These are phyloP conservation scores for Cisticola juncidis DNA, from an alignment of 2,113 vertebrate genomes.

Conservation along the genomic window DNA sequence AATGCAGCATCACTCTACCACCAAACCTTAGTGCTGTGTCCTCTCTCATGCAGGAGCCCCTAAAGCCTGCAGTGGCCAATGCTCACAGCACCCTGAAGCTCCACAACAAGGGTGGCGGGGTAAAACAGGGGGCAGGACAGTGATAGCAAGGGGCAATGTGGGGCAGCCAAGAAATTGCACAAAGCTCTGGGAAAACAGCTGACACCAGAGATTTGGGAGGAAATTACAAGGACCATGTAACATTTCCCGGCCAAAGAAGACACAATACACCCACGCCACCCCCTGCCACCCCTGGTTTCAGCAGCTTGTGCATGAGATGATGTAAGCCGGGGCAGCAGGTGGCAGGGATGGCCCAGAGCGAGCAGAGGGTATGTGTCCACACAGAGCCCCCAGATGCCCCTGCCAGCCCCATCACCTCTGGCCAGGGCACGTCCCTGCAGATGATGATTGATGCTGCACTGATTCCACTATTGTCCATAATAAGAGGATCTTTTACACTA, in stretches of 20 bases:
- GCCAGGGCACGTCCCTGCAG: not conserved
- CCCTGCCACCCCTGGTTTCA: not conserved
- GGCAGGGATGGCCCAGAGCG: accelerated
- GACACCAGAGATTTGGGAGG: not conserved
- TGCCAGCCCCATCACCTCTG: not conserved
- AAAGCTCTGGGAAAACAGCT: not conserved
- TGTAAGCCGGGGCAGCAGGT: not conserved
- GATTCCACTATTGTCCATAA: not conserved
- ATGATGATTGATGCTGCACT: not conserved
- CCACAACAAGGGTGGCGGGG: accelerated
- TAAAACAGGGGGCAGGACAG: not conserved
- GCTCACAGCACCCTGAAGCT: not conserved
- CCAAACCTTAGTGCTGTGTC: not conserved
- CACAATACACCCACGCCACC: not conserved
- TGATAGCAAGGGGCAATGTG: not conserved
- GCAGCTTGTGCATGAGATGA: not conserved
- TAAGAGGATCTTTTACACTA: not conserved
- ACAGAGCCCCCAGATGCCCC: not conserved
- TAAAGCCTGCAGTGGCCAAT: accelerated
- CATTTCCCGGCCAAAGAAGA: not conserved
- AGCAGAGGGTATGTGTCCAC: not conserved
- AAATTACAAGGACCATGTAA: not conserved
- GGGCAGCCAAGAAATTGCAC: not conserved
- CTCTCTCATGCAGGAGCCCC: not conserved
- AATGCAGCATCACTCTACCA: not conserved